Percentiles rank a stretch among this genome's conserved stretches.
These are phyloP conservation scores for Liopterus haemorrhoidalis DNA, from an alignment of 2,888 invertebrate species.

Conservation along the genomic window DNA sequence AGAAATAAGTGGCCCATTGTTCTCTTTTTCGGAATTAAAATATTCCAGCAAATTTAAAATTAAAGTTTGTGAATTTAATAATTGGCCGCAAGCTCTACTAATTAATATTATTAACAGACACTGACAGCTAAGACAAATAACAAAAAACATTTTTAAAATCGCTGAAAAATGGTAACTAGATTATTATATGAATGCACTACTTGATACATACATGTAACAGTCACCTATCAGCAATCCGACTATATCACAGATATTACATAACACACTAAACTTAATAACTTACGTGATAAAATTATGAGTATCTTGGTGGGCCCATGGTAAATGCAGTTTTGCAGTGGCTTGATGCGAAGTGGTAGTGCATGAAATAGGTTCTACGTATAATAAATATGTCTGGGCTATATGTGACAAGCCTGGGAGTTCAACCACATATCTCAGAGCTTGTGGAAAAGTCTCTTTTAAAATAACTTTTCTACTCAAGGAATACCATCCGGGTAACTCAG, in stretches of 20 bases:
- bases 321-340: constrained; percentile 54
- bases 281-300: constrained; percentile 57
- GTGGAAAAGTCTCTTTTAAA: constrained; percentile 51
- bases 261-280: constrained; percentile 36
- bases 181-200: too few species aligned
- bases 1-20: too few species aligned
- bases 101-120: too few species aligned
- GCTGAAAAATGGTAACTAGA: too few species aligned
- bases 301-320: constrained; percentile 62
- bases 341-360: constrained; percentile 50
- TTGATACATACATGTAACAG: too few species aligned
- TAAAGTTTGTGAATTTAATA: too few species aligned
- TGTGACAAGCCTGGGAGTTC: constrained; percentile 52
- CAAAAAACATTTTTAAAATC: too few species aligned
- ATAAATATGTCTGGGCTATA: constrained; percentile 55
- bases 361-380: constrained; percentile 53
- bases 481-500: constrained; percentile 39
- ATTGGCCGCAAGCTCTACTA: too few species aligned
- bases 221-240: too few species aligned
- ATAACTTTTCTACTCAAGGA: constrained; percentile 42
- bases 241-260: constrained; percentile 8
- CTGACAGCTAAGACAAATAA: too few species aligned
- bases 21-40: too few species aligned
- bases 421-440: constrained; percentile 58
- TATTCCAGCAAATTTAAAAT: too few species aligned